phyloP scores from a whole-genome alignment of 2,797 vertebrate genomes.

The Artibeus lituratus region DNA sequence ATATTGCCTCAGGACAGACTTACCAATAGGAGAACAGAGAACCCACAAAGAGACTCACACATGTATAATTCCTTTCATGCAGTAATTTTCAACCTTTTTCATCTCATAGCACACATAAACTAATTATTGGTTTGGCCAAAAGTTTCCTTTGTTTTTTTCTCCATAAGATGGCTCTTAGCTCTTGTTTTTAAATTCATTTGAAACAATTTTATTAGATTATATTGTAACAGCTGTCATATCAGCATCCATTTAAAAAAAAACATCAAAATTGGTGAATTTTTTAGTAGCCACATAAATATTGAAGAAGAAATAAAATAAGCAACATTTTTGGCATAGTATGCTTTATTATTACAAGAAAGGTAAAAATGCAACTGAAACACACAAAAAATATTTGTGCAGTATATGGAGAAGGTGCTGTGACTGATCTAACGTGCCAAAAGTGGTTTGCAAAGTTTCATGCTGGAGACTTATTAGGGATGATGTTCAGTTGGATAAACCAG shows the following conservation, averaged over 20 bases:
- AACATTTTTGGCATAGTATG: not conserved
- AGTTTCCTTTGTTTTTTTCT: too few relatives aligned
- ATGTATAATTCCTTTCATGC: not conserved
- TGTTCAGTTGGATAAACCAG: not conserved
- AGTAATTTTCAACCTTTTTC: not conserved
- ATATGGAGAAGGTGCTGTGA: not conserved
- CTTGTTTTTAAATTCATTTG: too few relatives aligned
- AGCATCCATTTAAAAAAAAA: not conserved
- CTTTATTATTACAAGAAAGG: not conserved
- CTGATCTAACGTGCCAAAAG: not conserved
- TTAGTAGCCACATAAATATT: not conserved
- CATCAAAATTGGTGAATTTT: not conserved
- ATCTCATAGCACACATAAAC: not conserved
- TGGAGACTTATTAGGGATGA: not conserved
- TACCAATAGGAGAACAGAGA: not conserved
- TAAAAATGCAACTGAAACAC: not conserved
- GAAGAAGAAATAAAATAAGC: not conserved
- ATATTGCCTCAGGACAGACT: not conserved
- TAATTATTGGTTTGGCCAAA: not conserved
- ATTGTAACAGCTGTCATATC: not conserved
- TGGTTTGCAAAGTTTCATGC: not conserved
- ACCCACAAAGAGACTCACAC: not conserved
- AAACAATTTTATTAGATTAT: not conserved
- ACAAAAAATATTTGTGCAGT: not conserved
- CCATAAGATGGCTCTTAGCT: too few relatives aligned